Percentiles rank a stretch among this genome's conserved stretches.
Conservation (phyloP, 2,113 vertebrate species). For the Triplophysa tibetana region DNA sequence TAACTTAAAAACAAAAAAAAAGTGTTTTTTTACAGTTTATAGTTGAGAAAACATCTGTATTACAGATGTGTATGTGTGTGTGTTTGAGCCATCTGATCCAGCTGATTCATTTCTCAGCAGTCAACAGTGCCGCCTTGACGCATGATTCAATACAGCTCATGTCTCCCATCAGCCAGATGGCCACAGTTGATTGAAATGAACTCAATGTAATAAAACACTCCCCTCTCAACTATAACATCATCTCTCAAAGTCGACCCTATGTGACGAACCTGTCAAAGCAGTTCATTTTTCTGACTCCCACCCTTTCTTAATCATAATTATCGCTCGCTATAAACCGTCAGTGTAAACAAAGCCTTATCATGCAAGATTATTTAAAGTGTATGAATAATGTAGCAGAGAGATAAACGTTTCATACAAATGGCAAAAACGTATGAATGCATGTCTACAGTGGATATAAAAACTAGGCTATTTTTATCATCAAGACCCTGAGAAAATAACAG, state of each 20-base stretch:
- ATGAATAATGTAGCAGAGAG: constrained; percentile 19
- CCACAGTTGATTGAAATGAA: background rate
- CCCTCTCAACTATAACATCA: background rate
- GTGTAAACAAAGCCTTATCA: constrained; percentile 15
- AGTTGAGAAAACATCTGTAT: too few relatives aligned
- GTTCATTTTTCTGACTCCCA: background rate
- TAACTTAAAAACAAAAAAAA: too few relatives aligned
- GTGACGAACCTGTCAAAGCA: background rate
- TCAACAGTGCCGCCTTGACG: background rate
- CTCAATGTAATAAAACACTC: constrained; percentile 2
- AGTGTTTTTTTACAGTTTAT: too few relatives aligned
- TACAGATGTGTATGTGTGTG: background rate
- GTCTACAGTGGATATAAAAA: background rate
- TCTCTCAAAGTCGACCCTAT: background rate
- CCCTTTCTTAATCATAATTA: constrained; percentile 13
- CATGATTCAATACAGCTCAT: constrained; percentile 24
- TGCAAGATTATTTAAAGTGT: background rate
- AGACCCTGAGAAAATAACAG: background rate
- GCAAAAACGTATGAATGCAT: background rate
- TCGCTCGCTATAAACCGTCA: background rate
- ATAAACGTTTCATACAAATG: background rate
- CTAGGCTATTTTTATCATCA: background rate
- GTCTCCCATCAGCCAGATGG: constrained; percentile 30
- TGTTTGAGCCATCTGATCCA: background rate
- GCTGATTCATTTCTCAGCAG: background rate